phyloP scores from a whole-genome alignment of 1,140 invertebrate genomes.

The Diabrotica virgifera region DNA sequence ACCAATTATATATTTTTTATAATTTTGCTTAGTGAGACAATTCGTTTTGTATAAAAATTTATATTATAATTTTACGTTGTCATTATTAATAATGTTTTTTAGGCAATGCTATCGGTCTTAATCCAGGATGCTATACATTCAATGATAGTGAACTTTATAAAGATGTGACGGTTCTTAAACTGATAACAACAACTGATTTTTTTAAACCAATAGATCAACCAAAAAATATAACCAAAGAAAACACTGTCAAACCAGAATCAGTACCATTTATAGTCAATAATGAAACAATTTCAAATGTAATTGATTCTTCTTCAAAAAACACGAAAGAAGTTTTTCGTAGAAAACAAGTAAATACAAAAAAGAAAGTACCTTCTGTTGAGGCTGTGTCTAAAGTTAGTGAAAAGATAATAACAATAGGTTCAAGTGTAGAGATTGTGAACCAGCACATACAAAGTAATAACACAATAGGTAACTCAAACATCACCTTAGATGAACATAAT shows the following conservation, averaged over 20 bases:
- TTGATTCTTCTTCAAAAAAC: background rate
- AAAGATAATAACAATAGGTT: background rate
- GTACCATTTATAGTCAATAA: background rate
- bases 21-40: too few relatives aligned
- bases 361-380: background rate
- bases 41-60: too few relatives aligned
- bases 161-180: constrained; percentile 37
- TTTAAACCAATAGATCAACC: constrained; percentile 27
- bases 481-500: too few relatives aligned
- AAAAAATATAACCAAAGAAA: background rate
- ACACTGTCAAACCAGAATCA: background rate
- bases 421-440: too few relatives aligned
- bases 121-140: constrained; percentile 40
- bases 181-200: constrained; percentile 35
- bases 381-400: background rate
- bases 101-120: constrained; percentile 33
- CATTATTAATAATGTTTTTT: background rate
- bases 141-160: constrained; percentile 42
- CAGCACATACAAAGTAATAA: too few relatives aligned
- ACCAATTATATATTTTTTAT: too few relatives aligned
- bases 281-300: background rate
- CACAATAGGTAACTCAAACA: too few relatives aligned
- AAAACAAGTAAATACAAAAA: background rate
- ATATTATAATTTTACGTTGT: too few relatives aligned
- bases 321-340: background rate